phyloP scores from a whole-genome alignment of 2,797 vertebrate species.

The Brotula barbata region DNA sequence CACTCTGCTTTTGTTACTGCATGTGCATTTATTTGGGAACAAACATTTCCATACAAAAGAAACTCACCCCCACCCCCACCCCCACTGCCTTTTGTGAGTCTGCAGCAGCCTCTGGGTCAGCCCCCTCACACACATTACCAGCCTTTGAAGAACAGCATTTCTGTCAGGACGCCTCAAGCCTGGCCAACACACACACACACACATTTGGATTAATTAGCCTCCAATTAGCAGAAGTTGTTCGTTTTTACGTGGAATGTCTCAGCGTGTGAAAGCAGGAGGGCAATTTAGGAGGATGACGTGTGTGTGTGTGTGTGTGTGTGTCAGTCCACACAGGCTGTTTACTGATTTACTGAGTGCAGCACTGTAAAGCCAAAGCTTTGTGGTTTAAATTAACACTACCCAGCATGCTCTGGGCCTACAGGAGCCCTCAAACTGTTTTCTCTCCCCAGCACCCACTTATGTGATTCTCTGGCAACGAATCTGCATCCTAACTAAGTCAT shows the following conservation, averaged over 20 bases:
- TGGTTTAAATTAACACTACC: conserved; percentile 39
- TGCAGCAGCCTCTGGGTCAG: too few species aligned
- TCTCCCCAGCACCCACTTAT: too few species aligned
- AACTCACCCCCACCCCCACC: background rate
- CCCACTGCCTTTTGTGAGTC: too few species aligned
- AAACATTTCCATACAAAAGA: background rate
- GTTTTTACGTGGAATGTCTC: conserved; percentile 25
- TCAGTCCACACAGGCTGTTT: background rate
- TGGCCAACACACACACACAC: conserved; percentile 3
- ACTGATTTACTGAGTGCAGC: conserved; percentile 17
- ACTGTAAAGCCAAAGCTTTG: conserved; percentile 40
- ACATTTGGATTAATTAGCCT: conserved; percentile 5
- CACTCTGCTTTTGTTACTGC: conserved; percentile 21
- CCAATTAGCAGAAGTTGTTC: conserved; percentile 36
- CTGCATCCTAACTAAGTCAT: too few species aligned
- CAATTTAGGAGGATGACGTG: background rate
- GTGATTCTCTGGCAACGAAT: too few species aligned
- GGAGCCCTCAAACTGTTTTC: conserved; percentile 20
- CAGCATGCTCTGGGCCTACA: conserved; percentile 38
- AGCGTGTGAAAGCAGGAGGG: conserved; percentile 12
- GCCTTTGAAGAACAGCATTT: too few species aligned
- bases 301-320: conserved; percentile 3
- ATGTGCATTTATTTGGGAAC: background rate
- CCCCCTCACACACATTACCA: too few species aligned
- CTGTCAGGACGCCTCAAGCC: too few species aligned